phyloP scores from a whole-genome alignment of 2,888 invertebrate species.

The Noctua pronuba region DNA sequence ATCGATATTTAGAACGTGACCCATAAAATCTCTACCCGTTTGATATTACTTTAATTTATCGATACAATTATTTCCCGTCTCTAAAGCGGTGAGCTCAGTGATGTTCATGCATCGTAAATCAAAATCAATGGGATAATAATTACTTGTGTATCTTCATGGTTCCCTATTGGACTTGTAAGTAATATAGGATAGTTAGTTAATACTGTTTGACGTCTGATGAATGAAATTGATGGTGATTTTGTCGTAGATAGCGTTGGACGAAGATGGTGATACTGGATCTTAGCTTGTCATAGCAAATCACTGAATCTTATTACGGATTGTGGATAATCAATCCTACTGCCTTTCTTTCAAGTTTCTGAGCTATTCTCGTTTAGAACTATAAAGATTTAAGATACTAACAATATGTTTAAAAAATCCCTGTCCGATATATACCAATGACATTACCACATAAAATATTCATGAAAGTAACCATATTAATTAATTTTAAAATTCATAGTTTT shows the following conservation, averaged over 20 bases:
- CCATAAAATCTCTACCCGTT: slow-evolving; percentile 38
- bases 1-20: slow-evolving; percentile 51
- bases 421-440: background rate
- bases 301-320: background rate
- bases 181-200: background rate
- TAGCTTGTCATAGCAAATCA: background rate
- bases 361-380: background rate
- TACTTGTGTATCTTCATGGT: slow-evolving; percentile 36
- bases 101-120: slow-evolving; percentile 66
- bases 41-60: slow-evolving; percentile 55
- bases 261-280: background rate
- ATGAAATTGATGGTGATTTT: slow-evolving; percentile 23
- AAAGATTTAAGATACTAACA: background rate
- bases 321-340: background rate
- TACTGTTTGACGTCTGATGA: slow-evolving; percentile 7
- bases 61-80: slow-evolving; percentile 58
- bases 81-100: slow-evolving; percentile 55
- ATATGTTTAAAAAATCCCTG: background rate
- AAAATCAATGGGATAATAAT: slow-evolving; percentile 65
- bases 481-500: background rate
- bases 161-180: background rate
- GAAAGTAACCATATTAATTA: background rate
- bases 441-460: background rate
- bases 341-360: background rate
- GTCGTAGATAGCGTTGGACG: background rate